These are phyloP conservation scores for Agrypnia vestita DNA, from an alignment of 1,140 invertebrate genomes.

Conservation along the genomic window DNA sequence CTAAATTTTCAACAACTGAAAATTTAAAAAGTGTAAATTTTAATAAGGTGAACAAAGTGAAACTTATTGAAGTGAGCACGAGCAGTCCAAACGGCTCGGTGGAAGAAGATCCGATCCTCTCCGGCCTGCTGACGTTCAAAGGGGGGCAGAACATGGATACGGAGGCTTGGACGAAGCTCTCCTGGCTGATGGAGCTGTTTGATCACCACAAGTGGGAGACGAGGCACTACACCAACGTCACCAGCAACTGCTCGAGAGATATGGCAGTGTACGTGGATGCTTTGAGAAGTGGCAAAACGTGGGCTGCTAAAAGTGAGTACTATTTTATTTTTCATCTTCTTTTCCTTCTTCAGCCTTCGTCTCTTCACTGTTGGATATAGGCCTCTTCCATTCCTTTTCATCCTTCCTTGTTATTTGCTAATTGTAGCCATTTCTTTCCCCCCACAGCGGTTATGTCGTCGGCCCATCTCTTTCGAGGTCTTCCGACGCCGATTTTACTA, in stretches of 20 bases:
- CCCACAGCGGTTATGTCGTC: too few relatives aligned
- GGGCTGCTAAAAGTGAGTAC: slow-evolving; percentile 82
- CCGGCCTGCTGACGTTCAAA: background rate
- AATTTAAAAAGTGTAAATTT: background rate
- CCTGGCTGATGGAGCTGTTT: slow-evolving; percentile 78
- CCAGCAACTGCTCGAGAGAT: slow-evolving; percentile 73
- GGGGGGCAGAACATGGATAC: background rate
- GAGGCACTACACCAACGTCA: slow-evolving; percentile 67
- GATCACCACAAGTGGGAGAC: slow-evolving; percentile 78
- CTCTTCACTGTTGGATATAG: too few relatives aligned
- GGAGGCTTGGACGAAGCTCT: slow-evolving; percentile 67
- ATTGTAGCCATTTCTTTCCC: too few relatives aligned
- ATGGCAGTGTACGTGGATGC: slow-evolving; percentile 74
- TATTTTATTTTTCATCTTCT: too few relatives aligned
- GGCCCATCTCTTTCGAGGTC: too few relatives aligned
- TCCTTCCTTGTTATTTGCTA: too few relatives aligned
- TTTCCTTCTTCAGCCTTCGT: too few relatives aligned
- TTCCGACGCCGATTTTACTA: too few relatives aligned
- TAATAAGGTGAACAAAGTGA: background rate
- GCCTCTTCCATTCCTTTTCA: too few relatives aligned
- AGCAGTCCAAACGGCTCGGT: slow-evolving; percentile 28
- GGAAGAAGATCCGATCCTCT: slow-evolving; percentile 44
- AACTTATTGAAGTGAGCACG: background rate
- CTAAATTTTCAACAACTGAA: background rate
- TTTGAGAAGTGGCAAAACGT: slow-evolving; percentile 75